Percentiles rank a stretch among this genome's conserved stretches.
Conservation (phyloP, 2,113 vertebrate genomes). For the Gallinago jamesoni region DNA sequence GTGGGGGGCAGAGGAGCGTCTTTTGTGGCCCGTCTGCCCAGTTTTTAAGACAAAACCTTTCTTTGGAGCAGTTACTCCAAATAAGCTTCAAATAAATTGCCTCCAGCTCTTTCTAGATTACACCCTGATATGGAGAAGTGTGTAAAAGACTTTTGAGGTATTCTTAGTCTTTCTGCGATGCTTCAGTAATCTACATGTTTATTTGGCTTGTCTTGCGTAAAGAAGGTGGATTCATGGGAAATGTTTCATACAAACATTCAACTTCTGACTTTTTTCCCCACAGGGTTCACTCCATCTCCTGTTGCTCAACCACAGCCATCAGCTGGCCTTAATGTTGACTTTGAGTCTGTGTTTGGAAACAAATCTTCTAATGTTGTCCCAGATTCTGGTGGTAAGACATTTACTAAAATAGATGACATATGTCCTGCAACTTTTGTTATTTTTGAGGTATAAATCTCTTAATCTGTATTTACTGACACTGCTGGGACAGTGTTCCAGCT, state of each 20-base stretch:
- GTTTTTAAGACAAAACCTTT: background rate
- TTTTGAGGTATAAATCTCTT: background rate
- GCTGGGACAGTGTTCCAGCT: background rate
- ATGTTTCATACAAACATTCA: background rate
- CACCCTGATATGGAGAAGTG: too few relatives aligned
- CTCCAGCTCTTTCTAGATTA: background rate
- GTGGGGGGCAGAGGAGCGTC: background rate
- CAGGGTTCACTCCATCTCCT: constrained; percentile 87
- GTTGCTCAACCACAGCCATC: constrained; percentile 84
- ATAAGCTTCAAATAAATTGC: background rate
- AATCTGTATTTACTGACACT: background rate
- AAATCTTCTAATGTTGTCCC: constrained; percentile 84
- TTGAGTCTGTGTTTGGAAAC: constrained; percentile 96
- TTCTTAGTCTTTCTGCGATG: background rate
- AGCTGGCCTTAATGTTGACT: constrained; percentile 91
- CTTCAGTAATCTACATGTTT: background rate
- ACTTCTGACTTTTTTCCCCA: background rate
- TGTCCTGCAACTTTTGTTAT: background rate
- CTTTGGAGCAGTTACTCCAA: background rate
- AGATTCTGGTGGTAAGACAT: constrained; percentile 86
- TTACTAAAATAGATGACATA: background rate
- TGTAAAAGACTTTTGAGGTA: background rate
- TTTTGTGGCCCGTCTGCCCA: background rate
- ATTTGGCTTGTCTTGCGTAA: background rate
- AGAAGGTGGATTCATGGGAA: background rate